Percentiles rank a stretch among this genome's conserved stretches.
Conservation (phyloP, 2,797 vertebrate species). For the Melanogrammus aeglefinus region DNA sequence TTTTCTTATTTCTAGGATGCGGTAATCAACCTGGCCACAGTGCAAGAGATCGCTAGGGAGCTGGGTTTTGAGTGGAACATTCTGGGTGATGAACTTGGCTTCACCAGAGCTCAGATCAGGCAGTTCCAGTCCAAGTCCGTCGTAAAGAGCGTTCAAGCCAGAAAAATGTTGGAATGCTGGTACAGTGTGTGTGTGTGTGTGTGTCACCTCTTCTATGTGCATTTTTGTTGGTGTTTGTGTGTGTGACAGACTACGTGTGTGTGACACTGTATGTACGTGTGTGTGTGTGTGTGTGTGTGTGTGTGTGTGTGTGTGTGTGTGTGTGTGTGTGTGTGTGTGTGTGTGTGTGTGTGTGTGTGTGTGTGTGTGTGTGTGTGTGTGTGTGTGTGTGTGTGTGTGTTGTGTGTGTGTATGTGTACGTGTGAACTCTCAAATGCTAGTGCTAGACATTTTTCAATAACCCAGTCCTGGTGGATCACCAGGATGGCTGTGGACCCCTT, state of each 20-base stretch:
- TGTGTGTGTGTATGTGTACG: not conserved
- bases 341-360: not conserved
- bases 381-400: not conserved
- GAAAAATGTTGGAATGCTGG: constrained; percentile 80
- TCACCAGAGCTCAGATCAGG: constrained; percentile 72
- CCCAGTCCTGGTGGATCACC: no score
- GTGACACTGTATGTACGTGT: no score
- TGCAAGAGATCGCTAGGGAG: constrained; percentile 74
- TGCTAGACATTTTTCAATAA: not conserved
- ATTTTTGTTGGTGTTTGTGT: no score
- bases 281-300: no score
- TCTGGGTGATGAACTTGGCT: constrained; percentile 76
- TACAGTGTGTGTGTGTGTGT: constrained; percentile 35
- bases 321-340: no score
- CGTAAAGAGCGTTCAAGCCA: constrained; percentile 72
- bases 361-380: no score
- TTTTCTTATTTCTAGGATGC: constrained; percentile 69
- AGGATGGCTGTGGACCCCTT: no score
- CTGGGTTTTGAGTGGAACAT: constrained; percentile 79
- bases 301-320: no score
- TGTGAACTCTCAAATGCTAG: not conserved
- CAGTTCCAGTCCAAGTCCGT: constrained; percentile 69
- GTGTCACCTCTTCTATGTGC: no score
- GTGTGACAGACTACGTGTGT: no score
- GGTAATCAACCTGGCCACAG: constrained; percentile 77